These are phyloP conservation scores for Rhinogobio ventralis DNA, from an alignment of 2,797 vertebrate genomes.

Conservation along the genomic window DNA sequence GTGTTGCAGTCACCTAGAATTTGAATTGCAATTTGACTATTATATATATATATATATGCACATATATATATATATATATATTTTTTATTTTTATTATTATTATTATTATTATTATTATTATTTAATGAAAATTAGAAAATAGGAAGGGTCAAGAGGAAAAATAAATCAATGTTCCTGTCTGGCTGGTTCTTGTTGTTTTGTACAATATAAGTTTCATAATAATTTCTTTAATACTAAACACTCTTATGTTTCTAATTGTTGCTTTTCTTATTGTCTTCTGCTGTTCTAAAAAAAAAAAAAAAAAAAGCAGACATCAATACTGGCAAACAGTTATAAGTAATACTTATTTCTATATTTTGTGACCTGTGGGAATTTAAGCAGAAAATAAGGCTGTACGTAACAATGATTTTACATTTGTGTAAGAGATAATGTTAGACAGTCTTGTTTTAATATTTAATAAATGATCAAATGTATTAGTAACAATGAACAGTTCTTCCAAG, in stretches of 20 bases:
- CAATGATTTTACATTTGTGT: background rate
- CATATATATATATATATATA: no score
- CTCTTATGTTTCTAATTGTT: no score
- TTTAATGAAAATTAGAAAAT: background rate
- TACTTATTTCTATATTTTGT: background rate
- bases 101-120: no score
- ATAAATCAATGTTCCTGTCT: background rate
- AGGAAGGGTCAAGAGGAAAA: no score
- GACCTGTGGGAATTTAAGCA: background rate
- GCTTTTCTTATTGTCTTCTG: no score
- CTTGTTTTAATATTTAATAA: background rate
- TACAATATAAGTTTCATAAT: background rate
- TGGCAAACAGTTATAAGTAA: background rate
- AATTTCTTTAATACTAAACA: no score
- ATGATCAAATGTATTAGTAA: background rate
- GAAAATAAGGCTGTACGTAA: background rate
- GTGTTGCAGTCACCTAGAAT: background rate
- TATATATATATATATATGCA: no score
- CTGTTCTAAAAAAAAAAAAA: no score
- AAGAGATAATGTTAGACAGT: background rate
- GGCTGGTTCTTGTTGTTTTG: background rate
- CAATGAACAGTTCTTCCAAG: background rate
- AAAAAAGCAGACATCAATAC: background rate
- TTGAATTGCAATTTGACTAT: background rate
- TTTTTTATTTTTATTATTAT: no score